These are phyloP conservation scores for Crotalus horridus DNA, from an alignment of 2,113 vertebrate genomes.

Conservation along the genomic window DNA sequence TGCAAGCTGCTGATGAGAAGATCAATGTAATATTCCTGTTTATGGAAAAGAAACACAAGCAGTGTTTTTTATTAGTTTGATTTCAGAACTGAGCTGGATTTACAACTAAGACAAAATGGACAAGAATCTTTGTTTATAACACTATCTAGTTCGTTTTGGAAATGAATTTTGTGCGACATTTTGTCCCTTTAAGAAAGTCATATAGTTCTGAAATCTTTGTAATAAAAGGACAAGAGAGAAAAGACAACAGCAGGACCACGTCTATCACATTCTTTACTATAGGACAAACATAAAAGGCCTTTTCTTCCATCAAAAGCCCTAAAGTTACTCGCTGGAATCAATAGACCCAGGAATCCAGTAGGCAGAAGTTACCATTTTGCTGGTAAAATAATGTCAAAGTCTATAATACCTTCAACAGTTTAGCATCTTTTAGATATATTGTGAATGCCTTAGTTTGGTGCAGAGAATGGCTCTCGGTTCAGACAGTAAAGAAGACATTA, in stretches of 20 bases:
- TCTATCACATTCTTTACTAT: background rate
- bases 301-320: background rate
- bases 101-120: background rate
- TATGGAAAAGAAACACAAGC: background rate
- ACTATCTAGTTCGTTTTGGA: background rate
- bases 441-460: background rate
- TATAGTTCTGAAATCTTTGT: background rate
- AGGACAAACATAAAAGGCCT: background rate
- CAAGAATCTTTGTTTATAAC: background rate
- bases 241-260: background rate
- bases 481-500: background rate
- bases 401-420: background rate
- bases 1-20: constrained; percentile 63
- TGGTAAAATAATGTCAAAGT: background rate
- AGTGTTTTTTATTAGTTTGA: background rate
- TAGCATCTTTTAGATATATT: background rate
- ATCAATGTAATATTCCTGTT: constrained; percentile 49
- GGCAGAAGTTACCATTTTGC: background rate
- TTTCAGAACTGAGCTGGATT: background rate
- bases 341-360: background rate
- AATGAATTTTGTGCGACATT: background rate
- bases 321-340: background rate
- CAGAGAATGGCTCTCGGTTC: background rate
- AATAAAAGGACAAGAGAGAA: background rate
- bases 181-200: background rate